These are phyloP conservation scores for Serilophus lunatus DNA, from an alignment of 2,113 vertebrate species.

Conservation along the genomic window DNA sequence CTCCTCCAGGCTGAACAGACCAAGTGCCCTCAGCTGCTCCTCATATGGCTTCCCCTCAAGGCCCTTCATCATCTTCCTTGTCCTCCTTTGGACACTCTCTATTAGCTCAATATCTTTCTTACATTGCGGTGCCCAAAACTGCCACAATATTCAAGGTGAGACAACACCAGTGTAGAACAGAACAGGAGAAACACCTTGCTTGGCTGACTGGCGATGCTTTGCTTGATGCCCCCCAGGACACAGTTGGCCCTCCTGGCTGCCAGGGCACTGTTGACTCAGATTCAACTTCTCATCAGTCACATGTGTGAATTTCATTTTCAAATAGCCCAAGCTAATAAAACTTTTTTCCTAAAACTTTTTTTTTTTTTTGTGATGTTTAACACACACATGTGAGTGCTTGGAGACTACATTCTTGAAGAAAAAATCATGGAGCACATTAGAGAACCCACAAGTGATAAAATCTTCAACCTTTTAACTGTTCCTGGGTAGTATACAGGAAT, in stretches of 20 bases:
- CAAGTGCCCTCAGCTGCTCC: neutral
- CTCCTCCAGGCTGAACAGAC: neutral
- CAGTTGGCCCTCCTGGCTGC: too few relatives aligned
- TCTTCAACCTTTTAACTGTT: fast-evolving
- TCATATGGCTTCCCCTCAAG: neutral
- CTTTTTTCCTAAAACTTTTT: neutral
- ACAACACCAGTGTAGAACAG: too few relatives aligned
- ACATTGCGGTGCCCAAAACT: too few relatives aligned
- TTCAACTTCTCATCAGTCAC: too few relatives aligned
- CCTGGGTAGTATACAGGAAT: neutral
- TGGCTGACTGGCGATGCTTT: too few relatives aligned
- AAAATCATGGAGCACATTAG: neutral
- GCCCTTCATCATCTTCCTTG: neutral
- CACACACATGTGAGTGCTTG: neutral
- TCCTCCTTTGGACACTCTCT: too few relatives aligned
- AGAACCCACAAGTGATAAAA: neutral
- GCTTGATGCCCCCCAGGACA: too few relatives aligned
- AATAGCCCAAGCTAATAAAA: neutral
- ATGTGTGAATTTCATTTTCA: neutral
- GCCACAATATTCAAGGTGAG: too few relatives aligned
- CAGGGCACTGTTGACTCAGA: too few relatives aligned
- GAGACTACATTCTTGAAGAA: neutral
- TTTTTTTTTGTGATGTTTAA: neutral
- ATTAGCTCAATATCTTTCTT: too few relatives aligned
- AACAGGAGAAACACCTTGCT: too few relatives aligned